Percentiles rank a stretch among this genome's conserved stretches.
These are phyloP conservation scores for Siphlonurus alternatus DNA, from an alignment of 2,888 invertebrate species.

Conservation along the genomic window DNA sequence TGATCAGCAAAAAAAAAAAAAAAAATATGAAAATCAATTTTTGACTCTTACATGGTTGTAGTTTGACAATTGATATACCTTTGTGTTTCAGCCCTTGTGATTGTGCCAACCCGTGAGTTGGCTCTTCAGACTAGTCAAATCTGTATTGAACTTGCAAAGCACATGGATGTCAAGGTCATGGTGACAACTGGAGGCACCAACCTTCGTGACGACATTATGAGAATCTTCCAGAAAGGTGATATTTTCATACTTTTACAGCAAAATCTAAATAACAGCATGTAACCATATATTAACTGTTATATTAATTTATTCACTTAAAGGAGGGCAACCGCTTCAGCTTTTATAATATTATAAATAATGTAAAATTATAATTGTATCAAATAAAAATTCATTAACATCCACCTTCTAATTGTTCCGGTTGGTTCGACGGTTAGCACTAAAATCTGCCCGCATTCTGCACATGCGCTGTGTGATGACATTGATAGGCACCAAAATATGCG, in stretches of 20 bases:
- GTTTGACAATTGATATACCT: not conserved
- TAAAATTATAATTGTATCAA: no score
- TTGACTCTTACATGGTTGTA: not conserved
- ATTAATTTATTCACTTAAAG: not conserved
- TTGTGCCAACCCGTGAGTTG: conserved; percentile 97
- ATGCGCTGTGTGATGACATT: no score
- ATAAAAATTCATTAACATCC: no score
- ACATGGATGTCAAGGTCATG: conserved; percentile 95
- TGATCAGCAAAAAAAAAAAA: not conserved
- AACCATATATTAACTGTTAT: not conserved
- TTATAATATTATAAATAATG: no score
- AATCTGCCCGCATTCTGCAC: no score
- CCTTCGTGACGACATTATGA: conserved; percentile 96
- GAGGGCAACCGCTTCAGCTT: no score
- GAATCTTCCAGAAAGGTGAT: conserved; percentile 92
- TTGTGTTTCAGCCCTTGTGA: conserved; percentile 57
- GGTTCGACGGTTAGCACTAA: no score
- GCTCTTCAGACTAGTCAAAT: conserved; percentile 99
- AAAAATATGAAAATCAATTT: not conserved
- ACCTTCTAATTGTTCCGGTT: no score
- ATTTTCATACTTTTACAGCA: conserved; percentile 9
- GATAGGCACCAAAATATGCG: no score
- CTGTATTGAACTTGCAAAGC: conserved; percentile 96
- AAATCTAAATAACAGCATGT: no score
- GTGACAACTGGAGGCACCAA: conserved; percentile 98